Percentiles rank a stretch among this genome's conserved stretches.
Evolutionary conservation across 2,888 invertebrate genomes (phyloP).

Genomic region (Leptopilina myrica): DNA sequence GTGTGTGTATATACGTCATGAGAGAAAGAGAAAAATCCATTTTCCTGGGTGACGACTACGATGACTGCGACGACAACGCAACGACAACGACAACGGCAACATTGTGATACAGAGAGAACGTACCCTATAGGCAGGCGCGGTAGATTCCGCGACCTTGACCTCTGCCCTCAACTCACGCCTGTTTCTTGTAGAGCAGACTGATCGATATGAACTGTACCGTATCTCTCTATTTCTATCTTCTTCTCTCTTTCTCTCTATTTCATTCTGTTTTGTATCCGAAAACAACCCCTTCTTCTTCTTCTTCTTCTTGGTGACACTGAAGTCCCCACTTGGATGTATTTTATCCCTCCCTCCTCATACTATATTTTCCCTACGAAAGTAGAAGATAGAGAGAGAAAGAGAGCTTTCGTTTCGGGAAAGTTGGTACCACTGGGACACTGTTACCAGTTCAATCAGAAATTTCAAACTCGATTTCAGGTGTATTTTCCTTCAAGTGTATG

Average conservation of each 20-base stretch:
- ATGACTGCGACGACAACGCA: slow-evolving; percentile 22
- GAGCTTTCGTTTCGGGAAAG: neutral
- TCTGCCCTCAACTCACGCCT: slow-evolving; percentile 70
- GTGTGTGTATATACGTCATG: slow-evolving; percentile 13
- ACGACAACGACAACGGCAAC: neutral
- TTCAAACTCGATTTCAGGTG: neutral
- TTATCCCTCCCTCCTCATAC: neutral
- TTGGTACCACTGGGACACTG: slow-evolving; percentile 26
- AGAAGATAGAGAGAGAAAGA: no score
- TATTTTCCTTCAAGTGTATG: neutral
- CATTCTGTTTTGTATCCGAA: slow-evolving; percentile 46
- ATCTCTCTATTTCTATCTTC: slow-evolving; percentile 49
- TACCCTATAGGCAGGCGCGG: slow-evolving; percentile 61
- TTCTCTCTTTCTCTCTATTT: slow-evolving; percentile 44
- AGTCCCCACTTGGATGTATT: neutral
- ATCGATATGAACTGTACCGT: slow-evolving; percentile 69
- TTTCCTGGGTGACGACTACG: slow-evolving; percentile 9
- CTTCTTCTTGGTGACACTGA: neutral
- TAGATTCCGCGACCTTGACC: slow-evolving; percentile 74
- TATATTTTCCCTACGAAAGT: neutral
- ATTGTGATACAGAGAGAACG: slow-evolving; percentile 45
- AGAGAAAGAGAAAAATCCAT: slow-evolving; percentile 35
- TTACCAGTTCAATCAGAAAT: neutral
- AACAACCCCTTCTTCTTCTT: slow-evolving; percentile 49
- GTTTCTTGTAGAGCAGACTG: slow-evolving; percentile 70